Conservation (phyloP, 1,140 invertebrate genomes). For the Archivesica marissinica region DNA sequence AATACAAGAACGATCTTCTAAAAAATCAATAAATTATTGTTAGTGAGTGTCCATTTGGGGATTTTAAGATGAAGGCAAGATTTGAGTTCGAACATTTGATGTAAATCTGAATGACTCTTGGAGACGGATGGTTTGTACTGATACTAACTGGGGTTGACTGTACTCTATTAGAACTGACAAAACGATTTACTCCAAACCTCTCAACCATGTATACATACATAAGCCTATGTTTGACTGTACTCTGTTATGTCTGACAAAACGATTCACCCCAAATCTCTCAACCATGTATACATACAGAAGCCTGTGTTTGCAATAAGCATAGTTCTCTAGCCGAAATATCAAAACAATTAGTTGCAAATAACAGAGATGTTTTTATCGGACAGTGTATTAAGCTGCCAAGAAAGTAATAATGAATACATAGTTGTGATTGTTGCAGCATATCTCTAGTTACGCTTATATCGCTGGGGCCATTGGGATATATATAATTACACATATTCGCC, state of each 20-base stretch:
- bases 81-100: too few relatives aligned
- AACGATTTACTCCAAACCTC: not conserved
- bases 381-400: not conserved
- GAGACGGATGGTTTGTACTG: too few relatives aligned
- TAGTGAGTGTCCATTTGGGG: too few relatives aligned
- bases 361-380: constrained; percentile 14
- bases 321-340: not conserved
- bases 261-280: not conserved
- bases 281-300: not conserved
- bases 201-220: not conserved
- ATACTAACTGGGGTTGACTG: too few relatives aligned
- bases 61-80: too few relatives aligned
- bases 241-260: not conserved
- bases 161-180: not conserved
- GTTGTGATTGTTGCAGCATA: not conserved
- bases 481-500: too few relatives aligned
- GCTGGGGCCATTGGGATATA: too few relatives aligned
- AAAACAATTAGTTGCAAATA: constrained; percentile 33
- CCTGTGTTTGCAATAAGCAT: constrained; percentile 17
- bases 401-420: not conserved
- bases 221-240: too few relatives aligned
- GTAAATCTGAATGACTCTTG: too few relatives aligned
- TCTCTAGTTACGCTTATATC: too few relatives aligned
- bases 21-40: too few relatives aligned
- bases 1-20: too few relatives aligned